These are phyloP conservation scores for Pluvianellus socialis DNA, from an alignment of 2,113 vertebrate species.

Conservation along the genomic window DNA sequence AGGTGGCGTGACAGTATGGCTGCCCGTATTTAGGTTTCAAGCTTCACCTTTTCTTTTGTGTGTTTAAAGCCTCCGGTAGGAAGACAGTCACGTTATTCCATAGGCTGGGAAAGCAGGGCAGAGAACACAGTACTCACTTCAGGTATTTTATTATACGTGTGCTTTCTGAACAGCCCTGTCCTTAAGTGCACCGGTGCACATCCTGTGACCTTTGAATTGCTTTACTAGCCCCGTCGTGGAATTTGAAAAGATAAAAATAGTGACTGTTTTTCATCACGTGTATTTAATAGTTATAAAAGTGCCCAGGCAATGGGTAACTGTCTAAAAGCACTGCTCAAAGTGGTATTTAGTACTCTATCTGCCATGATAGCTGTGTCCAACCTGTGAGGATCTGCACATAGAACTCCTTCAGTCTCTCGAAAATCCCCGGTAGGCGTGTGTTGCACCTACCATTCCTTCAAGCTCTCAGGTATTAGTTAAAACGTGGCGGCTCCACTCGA, in stretches of 20 bases:
- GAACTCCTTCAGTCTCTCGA: rapidly evolving
- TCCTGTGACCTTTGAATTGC: not conserved
- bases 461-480: not conserved
- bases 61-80: not conserved
- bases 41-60: not conserved
- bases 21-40: not conserved
- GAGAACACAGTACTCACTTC: rapidly evolving
- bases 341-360: not conserved
- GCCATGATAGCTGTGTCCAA: rapidly evolving
- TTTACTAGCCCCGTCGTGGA: not conserved
- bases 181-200: not conserved
- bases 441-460: rapidly evolving
- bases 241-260: not conserved
- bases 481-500: rapidly evolving
- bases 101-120: not conserved
- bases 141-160: rapidly evolving
- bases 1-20: not conserved
- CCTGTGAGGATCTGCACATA: too few relatives aligned
- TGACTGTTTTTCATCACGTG: not conserved
- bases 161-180: not conserved
- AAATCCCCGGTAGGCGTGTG: rapidly evolving
- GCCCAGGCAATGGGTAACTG: not conserved
- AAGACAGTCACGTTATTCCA: rapidly evolving
- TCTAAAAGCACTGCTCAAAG: not conserved
- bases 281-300: not conserved